A percentile compares a stretch with the other conserved stretches of the same genome.
Conservation (phyloP, 2,888 invertebrate species). For the Lordiphosa fenestrarum region DNA sequence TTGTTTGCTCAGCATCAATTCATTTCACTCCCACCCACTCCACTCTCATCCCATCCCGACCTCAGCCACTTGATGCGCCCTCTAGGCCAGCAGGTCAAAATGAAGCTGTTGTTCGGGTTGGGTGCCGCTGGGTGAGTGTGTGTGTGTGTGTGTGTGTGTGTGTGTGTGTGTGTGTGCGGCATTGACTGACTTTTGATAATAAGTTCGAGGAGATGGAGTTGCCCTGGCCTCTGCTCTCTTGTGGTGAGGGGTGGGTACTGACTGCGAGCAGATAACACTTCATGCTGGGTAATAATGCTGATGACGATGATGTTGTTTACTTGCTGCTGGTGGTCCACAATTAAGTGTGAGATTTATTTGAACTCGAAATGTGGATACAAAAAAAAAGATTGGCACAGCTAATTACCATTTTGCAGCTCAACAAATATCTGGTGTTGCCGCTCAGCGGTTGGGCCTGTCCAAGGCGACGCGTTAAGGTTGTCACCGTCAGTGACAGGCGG, state of each 20-base stretch:
- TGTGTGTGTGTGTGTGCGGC: conserved; percentile 34
- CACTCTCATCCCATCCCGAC: not conserved
- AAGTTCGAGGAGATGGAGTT: conserved; percentile 30
- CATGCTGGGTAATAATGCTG: conserved; percentile 25
- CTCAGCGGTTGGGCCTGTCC: conserved; percentile 64
- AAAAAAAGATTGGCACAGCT: not conserved
- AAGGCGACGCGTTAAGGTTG: conserved; percentile 64
- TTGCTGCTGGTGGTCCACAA: conserved; percentile 1
- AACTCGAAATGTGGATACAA: no score
- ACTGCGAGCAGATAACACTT: conserved; percentile 67
- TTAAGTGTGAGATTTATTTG: conserved; percentile 8
- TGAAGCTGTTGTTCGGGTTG: conserved; percentile 50
- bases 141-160: conserved; percentile 25
- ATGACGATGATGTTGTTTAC: conserved; percentile 12
- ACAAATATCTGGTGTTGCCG: conserved; percentile 4
- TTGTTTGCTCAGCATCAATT: conserved; percentile 73
- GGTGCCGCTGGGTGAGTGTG: conserved; percentile 15
- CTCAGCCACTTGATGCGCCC: conserved; percentile 25
- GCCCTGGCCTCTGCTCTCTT: not conserved
- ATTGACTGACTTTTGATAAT: conserved; percentile 70
- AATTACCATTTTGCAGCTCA: conserved; percentile 5
- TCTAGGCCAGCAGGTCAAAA: conserved; percentile 68
- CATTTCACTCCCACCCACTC: conserved; percentile 38
- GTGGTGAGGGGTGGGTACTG: conserved; percentile 39
- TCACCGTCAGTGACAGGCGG: conserved; percentile 59